Percentiles rank a stretch among this genome's conserved stretches.
phyloP scores from a whole-genome alignment of 2,888 invertebrate genomes.

The Melinaea marsaeus region DNA sequence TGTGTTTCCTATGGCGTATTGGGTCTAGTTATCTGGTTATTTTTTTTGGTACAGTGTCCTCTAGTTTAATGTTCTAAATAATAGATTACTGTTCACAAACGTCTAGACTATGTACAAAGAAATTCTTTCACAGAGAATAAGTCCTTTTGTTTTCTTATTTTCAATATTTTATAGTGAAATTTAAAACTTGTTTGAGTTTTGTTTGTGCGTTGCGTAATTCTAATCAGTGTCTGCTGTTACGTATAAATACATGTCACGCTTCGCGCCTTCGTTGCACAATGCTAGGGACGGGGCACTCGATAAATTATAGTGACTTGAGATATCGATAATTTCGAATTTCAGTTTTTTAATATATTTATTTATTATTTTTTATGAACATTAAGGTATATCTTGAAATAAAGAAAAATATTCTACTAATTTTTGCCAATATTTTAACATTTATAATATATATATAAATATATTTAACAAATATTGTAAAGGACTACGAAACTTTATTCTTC shows the following conservation, averaged over 20 bases:
- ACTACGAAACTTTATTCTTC: too few species aligned
- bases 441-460: too few species aligned
- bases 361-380: too few species aligned
- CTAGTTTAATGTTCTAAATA: conserved; percentile 37
- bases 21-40: conserved; percentile 35
- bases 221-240: conserved; percentile 31
- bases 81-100: conserved; percentile 33
- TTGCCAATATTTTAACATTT: too few species aligned
- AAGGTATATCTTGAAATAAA: too few species aligned
- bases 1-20: conserved; percentile 23
- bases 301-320: conserved; percentile 23
- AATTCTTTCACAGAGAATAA: conserved; percentile 12
- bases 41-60: conserved; percentile 43
- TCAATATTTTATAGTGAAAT: neutral
- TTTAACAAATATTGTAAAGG: too few species aligned
- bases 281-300: conserved; percentile 42
- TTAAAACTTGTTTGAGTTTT: conserved; percentile 10
- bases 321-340: too few species aligned
- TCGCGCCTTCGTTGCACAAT: conserved; percentile 58
- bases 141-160: neutral
- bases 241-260: conserved; percentile 48
- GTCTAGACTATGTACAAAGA: conserved; percentile 33
- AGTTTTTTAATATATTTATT: too few species aligned
- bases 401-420: too few species aligned
- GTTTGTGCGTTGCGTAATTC: conserved; percentile 31